phyloP scores from a whole-genome alignment of 2,888 invertebrate species.

The Limnephilus auricula region DNA sequence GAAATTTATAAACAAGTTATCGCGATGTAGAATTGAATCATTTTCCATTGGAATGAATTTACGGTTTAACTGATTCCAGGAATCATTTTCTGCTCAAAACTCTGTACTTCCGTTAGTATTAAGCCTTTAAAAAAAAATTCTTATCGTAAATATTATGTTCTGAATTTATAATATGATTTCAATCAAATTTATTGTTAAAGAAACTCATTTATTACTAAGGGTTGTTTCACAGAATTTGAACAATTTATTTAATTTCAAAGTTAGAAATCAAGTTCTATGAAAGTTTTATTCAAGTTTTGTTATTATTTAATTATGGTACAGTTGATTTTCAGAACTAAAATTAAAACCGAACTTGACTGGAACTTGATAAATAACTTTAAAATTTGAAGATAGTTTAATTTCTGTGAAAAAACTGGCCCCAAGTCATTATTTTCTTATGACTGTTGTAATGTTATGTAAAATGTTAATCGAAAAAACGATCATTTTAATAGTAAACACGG shows the following conservation, averaged over 20 bases:
- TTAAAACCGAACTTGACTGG: too few species aligned
- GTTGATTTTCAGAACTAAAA: too few species aligned
- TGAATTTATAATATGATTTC: background rate
- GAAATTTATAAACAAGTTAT: slow-evolving; percentile 7
- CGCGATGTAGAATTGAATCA: background rate
- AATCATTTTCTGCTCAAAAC: background rate
- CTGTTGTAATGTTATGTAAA: background rate
- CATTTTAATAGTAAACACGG: too few species aligned
- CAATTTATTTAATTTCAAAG: too few species aligned
- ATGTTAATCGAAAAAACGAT: too few species aligned
- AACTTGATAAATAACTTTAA: too few species aligned
- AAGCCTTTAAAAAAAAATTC: background rate
- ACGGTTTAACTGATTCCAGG: background rate
- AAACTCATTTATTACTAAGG: background rate
- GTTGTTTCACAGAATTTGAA: too few species aligned
- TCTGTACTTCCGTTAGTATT: background rate
- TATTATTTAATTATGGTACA: too few species aligned
- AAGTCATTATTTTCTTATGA: background rate
- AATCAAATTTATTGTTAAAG: background rate
- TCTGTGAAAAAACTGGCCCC: too few species aligned
- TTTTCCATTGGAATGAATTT: background rate
- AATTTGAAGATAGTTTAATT: too few species aligned
- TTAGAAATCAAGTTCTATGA: too few species aligned
- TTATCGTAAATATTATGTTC: background rate
- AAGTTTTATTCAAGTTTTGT: too few species aligned